phyloP scores from a whole-genome alignment of 2,113 vertebrate genomes.

The Scolopax mira region DNA sequence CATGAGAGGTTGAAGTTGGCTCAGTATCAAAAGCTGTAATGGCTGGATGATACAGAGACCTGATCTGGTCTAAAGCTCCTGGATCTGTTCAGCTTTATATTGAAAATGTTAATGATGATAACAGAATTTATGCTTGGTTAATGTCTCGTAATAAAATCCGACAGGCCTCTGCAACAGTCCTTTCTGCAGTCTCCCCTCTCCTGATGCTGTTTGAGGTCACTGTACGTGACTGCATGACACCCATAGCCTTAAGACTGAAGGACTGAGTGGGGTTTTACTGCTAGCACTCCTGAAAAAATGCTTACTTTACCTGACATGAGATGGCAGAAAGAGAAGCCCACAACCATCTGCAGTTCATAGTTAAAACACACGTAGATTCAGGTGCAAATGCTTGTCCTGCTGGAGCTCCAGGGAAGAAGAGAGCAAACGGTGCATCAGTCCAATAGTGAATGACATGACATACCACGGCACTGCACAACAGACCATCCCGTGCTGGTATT shows the following conservation, averaged over 20 bases:
- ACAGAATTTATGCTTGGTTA: constrained; percentile 12
- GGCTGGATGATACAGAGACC: constrained; percentile 11
- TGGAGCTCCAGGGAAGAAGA: not conserved
- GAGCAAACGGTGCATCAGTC: not conserved
- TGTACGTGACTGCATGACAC: not conserved
- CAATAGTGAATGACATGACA: fast-evolving
- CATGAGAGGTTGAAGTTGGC: constrained; percentile 16
- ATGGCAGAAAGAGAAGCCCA: not conserved
- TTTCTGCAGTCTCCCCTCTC: not conserved
- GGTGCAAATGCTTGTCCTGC: not conserved
- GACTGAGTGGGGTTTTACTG: not conserved
- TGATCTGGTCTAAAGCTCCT: constrained; percentile 18
- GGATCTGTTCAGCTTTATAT: not conserved
- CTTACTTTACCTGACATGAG: not conserved
- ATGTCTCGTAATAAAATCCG: not conserved
- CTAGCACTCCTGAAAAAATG: not conserved
- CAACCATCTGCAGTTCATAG: not conserved
- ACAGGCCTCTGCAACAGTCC: not conserved
- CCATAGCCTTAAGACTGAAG: not conserved
- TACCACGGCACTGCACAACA: not conserved
- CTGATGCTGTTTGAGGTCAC: not conserved
- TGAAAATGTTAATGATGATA: constrained; percentile 1
- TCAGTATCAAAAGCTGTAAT: not conserved
- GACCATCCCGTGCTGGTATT: not conserved
- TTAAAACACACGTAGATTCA: not conserved